Evolutionary conservation across 1,140 invertebrate genomes (phyloP).

Genomic region (Calliopsis andreniformis): DNA sequence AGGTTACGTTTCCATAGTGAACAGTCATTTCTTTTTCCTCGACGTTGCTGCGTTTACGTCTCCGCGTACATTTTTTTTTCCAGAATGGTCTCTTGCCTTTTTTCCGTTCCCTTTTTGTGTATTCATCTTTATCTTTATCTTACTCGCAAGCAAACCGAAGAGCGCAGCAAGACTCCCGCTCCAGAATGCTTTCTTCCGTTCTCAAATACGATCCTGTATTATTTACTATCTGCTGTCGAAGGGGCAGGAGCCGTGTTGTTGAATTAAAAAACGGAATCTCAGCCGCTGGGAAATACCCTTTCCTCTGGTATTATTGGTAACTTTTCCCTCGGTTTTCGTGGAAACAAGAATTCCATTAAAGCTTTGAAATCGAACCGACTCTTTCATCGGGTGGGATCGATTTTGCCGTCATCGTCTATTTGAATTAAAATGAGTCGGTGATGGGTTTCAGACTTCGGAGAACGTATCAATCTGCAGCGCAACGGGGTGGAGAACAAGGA

Average conservation of each 20-base stretch:
- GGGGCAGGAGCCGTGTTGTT: neutral
- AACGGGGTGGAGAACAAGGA: neutral
- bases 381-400: conserved; percentile 46
- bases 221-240: too few species aligned
- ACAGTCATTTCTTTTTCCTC: too few species aligned
- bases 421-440: conserved; percentile 33
- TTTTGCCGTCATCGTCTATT: conserved; percentile 42
- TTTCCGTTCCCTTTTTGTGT: too few species aligned
- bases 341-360: conserved; percentile 50
- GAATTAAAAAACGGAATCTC: neutral
- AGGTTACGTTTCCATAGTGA: too few species aligned
- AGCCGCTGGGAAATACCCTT: neutral
- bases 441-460: conserved; percentile 19
- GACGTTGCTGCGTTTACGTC: too few species aligned
- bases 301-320: conserved; percentile 34
- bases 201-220: too few species aligned
- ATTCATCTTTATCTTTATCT: too few species aligned
- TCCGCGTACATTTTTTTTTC: too few species aligned
- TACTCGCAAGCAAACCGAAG: too few species aligned
- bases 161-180: too few species aligned
- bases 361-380: conserved; percentile 37
- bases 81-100: too few species aligned
- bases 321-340: conserved; percentile 7
- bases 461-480: conserved; percentile 36
- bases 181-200: too few species aligned